phyloP scores from a whole-genome alignment of 64 coral and sea anemone genomes.

The Cladopsammia gracilis region DNA sequence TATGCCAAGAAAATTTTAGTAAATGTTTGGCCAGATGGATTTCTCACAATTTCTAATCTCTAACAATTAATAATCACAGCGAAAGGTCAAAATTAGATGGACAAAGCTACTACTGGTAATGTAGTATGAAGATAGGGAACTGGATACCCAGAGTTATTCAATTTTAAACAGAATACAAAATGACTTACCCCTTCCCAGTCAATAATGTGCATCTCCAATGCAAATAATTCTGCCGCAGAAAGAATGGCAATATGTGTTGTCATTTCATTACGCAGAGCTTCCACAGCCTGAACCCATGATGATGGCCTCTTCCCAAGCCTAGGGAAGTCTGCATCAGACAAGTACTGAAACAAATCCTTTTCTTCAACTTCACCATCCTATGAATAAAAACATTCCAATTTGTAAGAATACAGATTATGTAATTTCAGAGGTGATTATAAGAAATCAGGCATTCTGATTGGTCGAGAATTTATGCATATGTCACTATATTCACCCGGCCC shows the following conservation, averaged over 20 bases:
- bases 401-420: neutral
- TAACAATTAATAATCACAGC: too few species aligned
- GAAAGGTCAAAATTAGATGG: too few species aligned
- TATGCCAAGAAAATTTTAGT: constrained; percentile 7
- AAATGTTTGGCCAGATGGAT: neutral
- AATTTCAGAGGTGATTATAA: constrained; percentile 19
- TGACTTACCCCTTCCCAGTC: constrained; percentile 55
- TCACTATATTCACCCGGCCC: neutral
- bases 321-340: constrained; percentile 53
- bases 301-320: neutral
- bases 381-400: constrained; percentile 23
- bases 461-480: neutral
- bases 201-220: constrained; percentile 54
- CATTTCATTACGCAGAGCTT: constrained; percentile 56
- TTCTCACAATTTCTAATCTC: too few species aligned
- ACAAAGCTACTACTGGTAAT: too few species aligned
- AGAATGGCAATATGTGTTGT: constrained; percentile 37
- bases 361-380: constrained; percentile 18
- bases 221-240: constrained; percentile 41
- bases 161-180: too few species aligned
- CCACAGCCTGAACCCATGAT: constrained; percentile 26
- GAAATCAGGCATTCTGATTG: constrained; percentile 24
- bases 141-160: too few species aligned
- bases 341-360: constrained; percentile 43
- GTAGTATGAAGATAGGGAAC: too few species aligned